Conservation (phyloP, 2,113 vertebrate species). For the Lontra canadensis region DNA sequence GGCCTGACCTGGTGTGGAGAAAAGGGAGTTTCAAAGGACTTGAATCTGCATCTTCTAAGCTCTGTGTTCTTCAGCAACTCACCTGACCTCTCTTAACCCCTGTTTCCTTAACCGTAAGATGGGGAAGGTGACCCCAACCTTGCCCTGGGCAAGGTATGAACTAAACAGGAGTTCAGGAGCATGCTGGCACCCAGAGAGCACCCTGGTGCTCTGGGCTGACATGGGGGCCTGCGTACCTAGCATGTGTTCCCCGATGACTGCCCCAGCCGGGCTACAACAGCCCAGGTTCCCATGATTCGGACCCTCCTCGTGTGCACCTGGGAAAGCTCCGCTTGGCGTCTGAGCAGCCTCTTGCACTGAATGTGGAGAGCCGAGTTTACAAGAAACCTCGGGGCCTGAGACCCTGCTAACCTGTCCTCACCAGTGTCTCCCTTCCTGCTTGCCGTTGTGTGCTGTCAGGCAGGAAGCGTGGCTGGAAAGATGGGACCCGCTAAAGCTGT, state of each 20-base stretch:
- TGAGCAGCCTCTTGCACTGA: not conserved
- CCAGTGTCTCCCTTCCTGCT: rapidly evolving
- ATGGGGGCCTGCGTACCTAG: too few relatives aligned
- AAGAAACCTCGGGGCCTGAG: not conserved
- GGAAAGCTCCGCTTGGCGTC: not conserved
- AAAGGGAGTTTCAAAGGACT: not conserved
- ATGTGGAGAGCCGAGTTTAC: too few relatives aligned
- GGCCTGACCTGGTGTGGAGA: not conserved
- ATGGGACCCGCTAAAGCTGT: not conserved
- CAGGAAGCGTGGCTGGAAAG: not conserved
- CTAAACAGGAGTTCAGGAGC: too few relatives aligned
- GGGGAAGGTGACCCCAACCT: not conserved
- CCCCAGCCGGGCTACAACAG: too few relatives aligned
- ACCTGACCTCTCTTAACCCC: not conserved
- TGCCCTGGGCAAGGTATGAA: too few relatives aligned
- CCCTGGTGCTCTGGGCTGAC: not conserved
- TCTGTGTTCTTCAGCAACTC: not conserved
- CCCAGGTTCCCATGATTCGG: not conserved
- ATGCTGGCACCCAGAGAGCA: rapidly evolving
- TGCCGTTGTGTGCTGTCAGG: not conserved
- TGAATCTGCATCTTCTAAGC: not conserved
- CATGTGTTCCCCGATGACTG: not conserved
- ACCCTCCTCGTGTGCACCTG: not conserved
- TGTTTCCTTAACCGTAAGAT: not conserved
- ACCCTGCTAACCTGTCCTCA: too few relatives aligned